Base-by-base conservation (phyloP, 2,888 invertebrate species). In the Seira musarum region DNA sequence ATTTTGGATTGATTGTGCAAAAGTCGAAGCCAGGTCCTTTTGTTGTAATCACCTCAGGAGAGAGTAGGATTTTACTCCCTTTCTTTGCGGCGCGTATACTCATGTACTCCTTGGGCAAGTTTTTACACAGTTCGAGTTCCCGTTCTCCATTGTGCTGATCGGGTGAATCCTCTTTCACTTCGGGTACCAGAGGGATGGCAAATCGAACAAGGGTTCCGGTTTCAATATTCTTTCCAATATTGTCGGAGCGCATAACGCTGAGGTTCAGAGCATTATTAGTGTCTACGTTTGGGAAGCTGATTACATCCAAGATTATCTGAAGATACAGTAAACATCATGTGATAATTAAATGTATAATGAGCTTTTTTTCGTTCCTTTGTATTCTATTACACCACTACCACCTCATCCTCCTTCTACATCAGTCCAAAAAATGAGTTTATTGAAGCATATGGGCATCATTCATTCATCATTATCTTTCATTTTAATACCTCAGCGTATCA, bases 1-100 rank as follows among this genome's bases (percentile, higher is more conserved):
- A 87, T 22, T 87, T 85, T 76, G 88, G 89, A 86, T 91, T 90
- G 69, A 90, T 89, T 17, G 88, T 88, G 1, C 91, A 90, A 77
- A 90, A 88, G 78, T 91, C 91, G 79, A 89, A 88, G 19, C 88
- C 88, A 1, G 86, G 85, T 64, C 76, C 71, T 24, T 66, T 67
- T 13, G 66, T 66, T 0, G 85, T 82, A 30, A 88, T 75, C 69
- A 69, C 60, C 76, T 86, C 82, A 24, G 84, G 81, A 21, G 85
- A 84, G 8, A 88, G 69, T 2, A 88, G 79, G 3, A 87, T 74
- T 2, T 86, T 86, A 13, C 88, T 87, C 25, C 88, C 87, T 75
- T 86, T 87, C 77, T 87, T 86, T 10, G 87, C 81, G n/a, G 90
- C 89, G 57, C 87, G 88, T 0, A 89, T 89, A 70, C 85, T 85